Evolutionary conservation across 2,113 vertebrate genomes (phyloP), one percentile per base, ranked within the genome.

Genomic region (Ptilonorhynchus violaceus): DNA sequence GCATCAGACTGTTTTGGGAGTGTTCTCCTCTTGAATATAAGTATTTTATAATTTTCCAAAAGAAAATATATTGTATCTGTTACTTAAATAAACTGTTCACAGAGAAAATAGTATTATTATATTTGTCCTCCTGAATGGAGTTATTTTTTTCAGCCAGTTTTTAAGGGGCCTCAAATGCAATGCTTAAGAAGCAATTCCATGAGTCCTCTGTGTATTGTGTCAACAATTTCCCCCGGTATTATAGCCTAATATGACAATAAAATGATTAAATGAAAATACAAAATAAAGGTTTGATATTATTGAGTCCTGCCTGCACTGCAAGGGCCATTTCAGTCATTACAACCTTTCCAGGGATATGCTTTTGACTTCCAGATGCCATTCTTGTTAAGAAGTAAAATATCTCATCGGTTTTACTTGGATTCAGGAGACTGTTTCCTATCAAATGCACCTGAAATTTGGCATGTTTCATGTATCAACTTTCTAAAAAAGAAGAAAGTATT

Each of bases 401-500:
- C 56, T 88, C 64, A 55, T 23, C 64, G 77, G 69, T 93, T 96
- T 94, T 64, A 63, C 89, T 90, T 89, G 75, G 62, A 79, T 84
- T 97, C 77, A 86, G 91, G 96, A 95, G 97, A 94, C 56, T 92
- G 72, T 96, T 92, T 97, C 81, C 80, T 91, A 88, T 52, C 42
- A 91, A 85, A 89, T 58, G n/a, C 70, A 86, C 85, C 84, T 74
- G 90, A 93, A 95, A 95, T 92, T 82, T 53, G 79, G 50, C 62
- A 67, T 59, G 28, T 93, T 87, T 93, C 63, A 95, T 86, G 78
- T 59, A 89, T 88, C 67, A 73, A 53, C 70, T 97, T 96, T 77
- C 74, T 87, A 42, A 85, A 96, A 88, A 86, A 89, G 79, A 86
- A 84, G 55, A 69, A 88, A 66, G 53, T 77, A 93, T 92, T 93